Conservation (phyloP, 2,888 invertebrate species). For the Melanophora roralis region DNA sequence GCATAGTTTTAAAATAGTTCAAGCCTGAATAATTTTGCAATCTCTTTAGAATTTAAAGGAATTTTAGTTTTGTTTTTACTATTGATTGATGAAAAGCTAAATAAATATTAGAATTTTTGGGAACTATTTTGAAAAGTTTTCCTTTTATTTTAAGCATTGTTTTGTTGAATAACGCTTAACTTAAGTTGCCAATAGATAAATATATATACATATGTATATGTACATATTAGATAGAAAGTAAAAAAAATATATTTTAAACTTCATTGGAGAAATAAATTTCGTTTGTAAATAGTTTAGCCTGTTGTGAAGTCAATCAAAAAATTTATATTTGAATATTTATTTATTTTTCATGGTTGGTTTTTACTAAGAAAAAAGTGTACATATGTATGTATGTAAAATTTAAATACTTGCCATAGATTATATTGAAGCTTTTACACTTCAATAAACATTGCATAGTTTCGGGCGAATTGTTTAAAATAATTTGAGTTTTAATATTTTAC, state of each 20-base stretch:
- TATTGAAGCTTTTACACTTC: slow-evolving; percentile 46
- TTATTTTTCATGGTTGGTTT: too few relatives aligned
- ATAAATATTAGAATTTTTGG: background rate
- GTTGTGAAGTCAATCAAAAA: slow-evolving; percentile 13
- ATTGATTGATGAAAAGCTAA: background rate
- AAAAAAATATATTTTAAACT: background rate
- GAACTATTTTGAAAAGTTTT: slow-evolving; percentile 5
- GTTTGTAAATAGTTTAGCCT: background rate
- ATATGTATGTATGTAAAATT: background rate
- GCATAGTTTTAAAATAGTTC: slow-evolving; percentile 25
- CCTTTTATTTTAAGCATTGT: slow-evolving; percentile 2
- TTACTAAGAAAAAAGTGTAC: too few relatives aligned
- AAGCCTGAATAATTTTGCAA: slow-evolving; percentile 40
- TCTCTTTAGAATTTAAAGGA: background rate
- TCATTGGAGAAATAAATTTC: slow-evolving; percentile 3
- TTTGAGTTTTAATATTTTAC: slow-evolving; percentile 12
- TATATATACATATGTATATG: too few relatives aligned
- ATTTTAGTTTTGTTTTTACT: slow-evolving; percentile 20
- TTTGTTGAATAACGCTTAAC: too few relatives aligned
- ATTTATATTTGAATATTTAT: background rate
- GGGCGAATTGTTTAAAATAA: slow-evolving; percentile 30
- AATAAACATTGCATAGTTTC: slow-evolving; percentile 45
- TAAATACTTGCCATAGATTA: slow-evolving; percentile 9
- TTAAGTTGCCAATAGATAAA: too few relatives aligned
- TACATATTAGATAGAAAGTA: background rate